phyloP scores from a whole-genome alignment of 2,888 invertebrate genomes.

The Globia sparganii region DNA sequence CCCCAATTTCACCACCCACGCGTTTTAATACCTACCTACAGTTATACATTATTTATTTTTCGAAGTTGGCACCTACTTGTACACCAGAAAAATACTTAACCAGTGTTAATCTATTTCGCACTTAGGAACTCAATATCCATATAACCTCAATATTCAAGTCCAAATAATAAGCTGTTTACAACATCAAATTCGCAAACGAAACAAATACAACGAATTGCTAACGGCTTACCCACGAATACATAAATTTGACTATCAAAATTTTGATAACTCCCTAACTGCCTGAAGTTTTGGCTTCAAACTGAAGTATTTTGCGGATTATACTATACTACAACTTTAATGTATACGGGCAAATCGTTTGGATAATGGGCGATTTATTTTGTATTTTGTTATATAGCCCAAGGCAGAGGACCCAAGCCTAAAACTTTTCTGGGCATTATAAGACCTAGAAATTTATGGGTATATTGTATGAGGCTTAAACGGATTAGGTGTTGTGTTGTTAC shows the following conservation, averaged over 20 bases:
- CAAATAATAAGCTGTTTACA: slow-evolving; percentile 2
- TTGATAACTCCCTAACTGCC: slow-evolving; percentile 39
- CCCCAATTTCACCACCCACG: background rate
- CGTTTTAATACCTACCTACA: background rate
- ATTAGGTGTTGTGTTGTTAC: slow-evolving; percentile 22
- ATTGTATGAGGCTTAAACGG: slow-evolving; percentile 48
- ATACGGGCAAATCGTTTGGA: slow-evolving; percentile 39
- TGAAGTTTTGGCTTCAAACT: slow-evolving; percentile 37
- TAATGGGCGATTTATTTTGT: slow-evolving; percentile 61
- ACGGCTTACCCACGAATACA: background rate
- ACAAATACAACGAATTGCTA: slow-evolving; percentile 31
- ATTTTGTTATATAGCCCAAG: slow-evolving; percentile 54
- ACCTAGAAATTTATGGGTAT: slow-evolving; percentile 59
- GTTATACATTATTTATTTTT: background rate
- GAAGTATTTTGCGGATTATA: slow-evolving; percentile 62
- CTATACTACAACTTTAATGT: slow-evolving; percentile 58
- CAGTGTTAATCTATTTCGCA: background rate
- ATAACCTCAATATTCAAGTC: background rate
- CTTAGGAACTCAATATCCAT: background rate
- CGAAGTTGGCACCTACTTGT: background rate
- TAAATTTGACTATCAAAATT: slow-evolving; percentile 40
- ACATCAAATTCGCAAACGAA: slow-evolving; percentile 15
- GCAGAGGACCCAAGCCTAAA: slow-evolving; percentile 41
- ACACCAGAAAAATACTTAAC: background rate
- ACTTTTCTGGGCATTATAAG: slow-evolving; percentile 57